A percentile compares a stretch with the other conserved stretches of the same genome.
phyloP scores from a whole-genome alignment of 2,888 invertebrate species.

The Hydroisotoma schaefferi region DNA sequence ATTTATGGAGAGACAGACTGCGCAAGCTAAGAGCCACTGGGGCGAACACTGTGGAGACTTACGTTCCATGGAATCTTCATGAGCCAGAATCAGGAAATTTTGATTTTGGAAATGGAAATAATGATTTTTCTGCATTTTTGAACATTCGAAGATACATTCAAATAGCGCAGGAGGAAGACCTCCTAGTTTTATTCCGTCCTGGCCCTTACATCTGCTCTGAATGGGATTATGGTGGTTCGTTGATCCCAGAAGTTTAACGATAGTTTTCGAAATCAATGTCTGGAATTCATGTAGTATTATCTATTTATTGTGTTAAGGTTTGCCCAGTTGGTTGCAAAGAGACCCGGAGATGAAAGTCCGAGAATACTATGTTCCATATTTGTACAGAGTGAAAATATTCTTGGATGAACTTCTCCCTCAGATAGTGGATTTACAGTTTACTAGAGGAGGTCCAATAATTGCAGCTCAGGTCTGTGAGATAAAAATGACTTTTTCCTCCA shows the following conservation, averaged over 20 bases:
- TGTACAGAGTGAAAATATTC: constrained; percentile 53
- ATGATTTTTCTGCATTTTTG: constrained; percentile 51
- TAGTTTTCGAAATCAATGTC: neutral
- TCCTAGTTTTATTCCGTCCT: constrained; percentile 57
- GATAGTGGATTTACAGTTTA: constrained; percentile 54
- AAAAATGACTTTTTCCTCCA: neutral
- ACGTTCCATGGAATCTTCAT: constrained; percentile 54
- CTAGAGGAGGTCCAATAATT: constrained; percentile 57
- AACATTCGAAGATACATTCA: constrained; percentile 52
- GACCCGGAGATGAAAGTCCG: constrained; percentile 57
- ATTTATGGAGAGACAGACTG: constrained; percentile 58
- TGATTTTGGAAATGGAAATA: constrained; percentile 52
- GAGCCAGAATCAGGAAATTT: constrained; percentile 52
- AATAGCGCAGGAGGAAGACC: constrained; percentile 55
- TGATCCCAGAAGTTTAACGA: neutral
- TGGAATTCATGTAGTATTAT: no score
- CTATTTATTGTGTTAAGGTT: no score
- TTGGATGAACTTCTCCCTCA: constrained; percentile 53
- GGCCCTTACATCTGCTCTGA: constrained; percentile 60
- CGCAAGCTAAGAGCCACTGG: constrained; percentile 56
- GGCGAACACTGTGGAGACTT: constrained; percentile 53
- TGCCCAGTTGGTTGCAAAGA: constrained; percentile 57
- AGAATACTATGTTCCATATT: constrained; percentile 53
- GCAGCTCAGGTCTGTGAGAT: constrained; percentile 51
- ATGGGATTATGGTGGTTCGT: constrained; percentile 51